Evolutionary conservation across 2,113 vertebrate species (phyloP).

Genomic region (Spea multiplicata): DNA sequence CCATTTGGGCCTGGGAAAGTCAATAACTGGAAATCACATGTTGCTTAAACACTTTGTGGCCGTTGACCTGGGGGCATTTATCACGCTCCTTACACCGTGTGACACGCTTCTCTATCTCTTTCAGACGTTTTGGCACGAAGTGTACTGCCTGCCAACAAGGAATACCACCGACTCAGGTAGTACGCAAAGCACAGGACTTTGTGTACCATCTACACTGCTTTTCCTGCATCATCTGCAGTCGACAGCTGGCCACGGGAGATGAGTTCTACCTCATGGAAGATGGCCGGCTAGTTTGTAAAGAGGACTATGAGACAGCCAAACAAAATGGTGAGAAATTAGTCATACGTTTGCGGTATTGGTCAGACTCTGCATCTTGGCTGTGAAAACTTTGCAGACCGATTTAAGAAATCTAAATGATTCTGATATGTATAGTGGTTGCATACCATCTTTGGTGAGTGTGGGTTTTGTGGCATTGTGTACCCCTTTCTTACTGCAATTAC

Average conservation of each 20-base stretch:
- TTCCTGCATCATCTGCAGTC: slow-evolving; percentile 95
- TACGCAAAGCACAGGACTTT: slow-evolving; percentile 97
- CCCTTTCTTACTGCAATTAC: too few relatives aligned
- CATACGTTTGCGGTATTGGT: background rate
- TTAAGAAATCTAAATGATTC: too few relatives aligned
- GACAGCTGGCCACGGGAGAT: slow-evolving; percentile 93
- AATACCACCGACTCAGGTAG: slow-evolving; percentile 96
- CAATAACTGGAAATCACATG: too few relatives aligned
- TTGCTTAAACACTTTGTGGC: too few relatives aligned
- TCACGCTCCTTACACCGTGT: too few relatives aligned
- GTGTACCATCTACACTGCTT: slow-evolving; percentile 99
- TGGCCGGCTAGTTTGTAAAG: slow-evolving; percentile 94
- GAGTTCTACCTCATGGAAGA: slow-evolving; percentile 99
- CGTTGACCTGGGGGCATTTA: too few relatives aligned
- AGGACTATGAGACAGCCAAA: slow-evolving; percentile 97
- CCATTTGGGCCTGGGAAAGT: too few relatives aligned
- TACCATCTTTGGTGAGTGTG: too few relatives aligned
- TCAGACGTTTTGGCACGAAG: slow-evolving; percentile 96
- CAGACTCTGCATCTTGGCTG: too few relatives aligned
- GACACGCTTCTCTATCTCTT: background rate
- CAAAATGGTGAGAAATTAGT: slow-evolving; percentile 80
- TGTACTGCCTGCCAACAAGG: slow-evolving; percentile 98
- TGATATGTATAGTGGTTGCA: too few relatives aligned
- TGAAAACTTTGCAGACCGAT: too few relatives aligned
- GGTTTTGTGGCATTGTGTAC: too few relatives aligned